Base-by-base conservation (phyloP, 2,888 invertebrate genomes). In the Eurois occulta region DNA sequence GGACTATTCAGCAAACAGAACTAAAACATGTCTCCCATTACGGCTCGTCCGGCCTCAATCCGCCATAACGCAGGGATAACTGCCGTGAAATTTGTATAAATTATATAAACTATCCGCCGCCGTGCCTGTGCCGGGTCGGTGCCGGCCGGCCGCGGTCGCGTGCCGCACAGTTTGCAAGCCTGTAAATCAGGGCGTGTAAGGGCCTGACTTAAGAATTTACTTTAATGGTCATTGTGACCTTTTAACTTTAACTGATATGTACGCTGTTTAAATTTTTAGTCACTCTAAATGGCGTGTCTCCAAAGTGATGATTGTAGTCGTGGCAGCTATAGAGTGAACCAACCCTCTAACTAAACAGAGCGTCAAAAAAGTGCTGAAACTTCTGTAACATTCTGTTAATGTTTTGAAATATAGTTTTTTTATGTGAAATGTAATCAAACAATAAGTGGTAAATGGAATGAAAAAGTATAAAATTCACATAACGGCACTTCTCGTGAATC, bases 81-180 rank as follows among this genome's bases (percentile, higher is more conserved):
- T 89, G 88, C 84, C 87, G 87, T 76, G 81, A 86, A 89, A 90
- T 92, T 91, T 89, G 90, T 92, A 88, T 92, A 92, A 92, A 92
- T 92, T 91, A 91, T 89, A 91, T 85, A 89, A 91, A 91, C 87
- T 90, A 90, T 87, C 89, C 77, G 64, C 69, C 74, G 66, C 18
- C 66, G 78, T n/a, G 79, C 55, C 38, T 38, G 24, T 28, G 80
- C 55, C 46, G 48, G 52, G 38, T n/a, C 64, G 7, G 13, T 64
- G 64, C 38, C 62, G 46, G 86, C 76, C 60, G 66, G 68, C 77
- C 80, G 86, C 84, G 84, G 89, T 84, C 75, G 68, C 79, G 67
- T 41, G 83, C 84, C 85, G 77, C 84, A 79, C 84, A 84, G 78
- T 89, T 89, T 84, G 86, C 83, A 86, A 85, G 72, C 72, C 81